phyloP scores from a whole-genome alignment of 2,797 vertebrate genomes.

The Amazonetta brasiliensis region DNA sequence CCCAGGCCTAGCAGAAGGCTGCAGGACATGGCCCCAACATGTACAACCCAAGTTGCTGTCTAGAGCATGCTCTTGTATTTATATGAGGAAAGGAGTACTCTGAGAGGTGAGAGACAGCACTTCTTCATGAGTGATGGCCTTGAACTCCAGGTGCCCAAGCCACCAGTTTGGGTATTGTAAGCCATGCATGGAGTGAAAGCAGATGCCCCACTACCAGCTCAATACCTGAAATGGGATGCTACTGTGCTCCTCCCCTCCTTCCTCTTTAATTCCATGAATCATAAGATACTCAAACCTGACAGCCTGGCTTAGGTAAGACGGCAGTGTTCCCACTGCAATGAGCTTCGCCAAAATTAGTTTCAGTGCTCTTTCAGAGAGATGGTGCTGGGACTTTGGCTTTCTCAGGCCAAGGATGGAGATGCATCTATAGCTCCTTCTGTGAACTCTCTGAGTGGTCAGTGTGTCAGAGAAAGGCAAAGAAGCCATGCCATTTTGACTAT shows the following conservation, averaged over 20 bases:
- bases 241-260: background rate
- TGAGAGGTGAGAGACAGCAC: background rate
- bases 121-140: background rate
- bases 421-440: background rate
- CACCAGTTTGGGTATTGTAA: background rate
- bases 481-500: background rate
- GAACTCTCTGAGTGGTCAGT: background rate
- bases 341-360: background rate
- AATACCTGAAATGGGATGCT: background rate
- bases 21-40: accelerated
- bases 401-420: background rate
- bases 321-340: background rate
- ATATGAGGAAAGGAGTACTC: background rate
- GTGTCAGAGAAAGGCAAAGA: background rate
- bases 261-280: background rate
- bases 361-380: background rate
- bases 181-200: background rate
- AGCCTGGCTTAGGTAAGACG: background rate
- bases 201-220: accelerated
- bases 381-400: background rate
- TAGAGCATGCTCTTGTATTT: background rate
- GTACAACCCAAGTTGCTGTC: background rate
- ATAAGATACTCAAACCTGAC: background rate
- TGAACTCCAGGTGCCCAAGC: background rate
- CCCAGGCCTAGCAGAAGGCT: background rate